Evolutionary conservation across 30 jellyfish, hydroid and myxozoan species (phyloP).

Genomic region (Catostylus mosaicus): DNA sequence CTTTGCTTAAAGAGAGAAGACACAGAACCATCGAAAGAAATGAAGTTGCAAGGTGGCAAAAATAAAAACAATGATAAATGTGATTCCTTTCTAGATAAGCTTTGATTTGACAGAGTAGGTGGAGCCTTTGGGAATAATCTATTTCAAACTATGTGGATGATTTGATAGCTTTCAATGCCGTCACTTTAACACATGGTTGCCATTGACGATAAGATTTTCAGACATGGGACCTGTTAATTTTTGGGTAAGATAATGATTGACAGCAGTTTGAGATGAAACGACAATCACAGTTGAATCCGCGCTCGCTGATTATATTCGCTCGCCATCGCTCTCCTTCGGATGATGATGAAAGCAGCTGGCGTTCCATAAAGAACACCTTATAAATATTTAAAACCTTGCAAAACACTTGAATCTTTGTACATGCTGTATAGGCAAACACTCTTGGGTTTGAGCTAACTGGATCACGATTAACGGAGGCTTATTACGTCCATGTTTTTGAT

Average conservation of each 20-base stretch:
- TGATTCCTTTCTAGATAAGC: too few species aligned
- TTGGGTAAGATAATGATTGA: neutral
- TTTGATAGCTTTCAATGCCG: too few species aligned
- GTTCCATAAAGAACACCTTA: constrained; percentile 17
- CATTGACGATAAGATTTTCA: neutral
- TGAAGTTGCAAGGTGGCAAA: too few species aligned
- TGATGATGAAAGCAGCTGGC: constrained; percentile 62
- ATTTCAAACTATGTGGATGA: too few species aligned
- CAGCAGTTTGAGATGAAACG: constrained; percentile 12
- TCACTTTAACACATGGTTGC: too few species aligned
- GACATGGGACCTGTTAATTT: constrained; percentile 7
- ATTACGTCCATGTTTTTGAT: neutral
- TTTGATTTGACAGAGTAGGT: too few species aligned
- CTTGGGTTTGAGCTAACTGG: neutral
- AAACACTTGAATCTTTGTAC: constrained; percentile 63
- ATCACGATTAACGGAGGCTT: constrained; percentile 7
- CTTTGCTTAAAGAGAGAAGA: too few species aligned
- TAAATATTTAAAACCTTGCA: constrained; percentile 53
- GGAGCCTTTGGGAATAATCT: too few species aligned
- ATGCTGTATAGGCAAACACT: constrained; percentile 34
- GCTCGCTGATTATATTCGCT: neutral
- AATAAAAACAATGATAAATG: too few species aligned
- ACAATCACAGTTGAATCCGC: constrained; percentile 17
- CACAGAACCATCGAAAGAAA: too few species aligned
- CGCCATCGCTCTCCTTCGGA: constrained; percentile 12